Evolutionary conservation across 2,113 vertebrate genomes (phyloP).

Genomic region (Lanius ludovicianus): DNA sequence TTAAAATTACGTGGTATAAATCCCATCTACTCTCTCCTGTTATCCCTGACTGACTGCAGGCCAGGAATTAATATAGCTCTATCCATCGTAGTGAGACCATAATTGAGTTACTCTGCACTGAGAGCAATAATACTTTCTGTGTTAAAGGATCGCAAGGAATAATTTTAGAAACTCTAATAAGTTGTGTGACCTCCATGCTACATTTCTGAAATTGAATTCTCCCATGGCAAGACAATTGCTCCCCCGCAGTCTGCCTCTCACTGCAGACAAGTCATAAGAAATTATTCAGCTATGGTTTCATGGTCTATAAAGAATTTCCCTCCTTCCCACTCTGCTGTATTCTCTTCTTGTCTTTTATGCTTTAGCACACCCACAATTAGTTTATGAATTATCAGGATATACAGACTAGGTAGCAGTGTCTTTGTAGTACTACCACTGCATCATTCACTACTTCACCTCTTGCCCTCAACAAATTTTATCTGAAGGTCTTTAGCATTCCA

Average conservation of each 20-base stretch:
- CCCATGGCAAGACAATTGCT: constrained; percentile 42
- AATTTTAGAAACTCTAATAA: constrained; percentile 65
- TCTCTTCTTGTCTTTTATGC: neutral
- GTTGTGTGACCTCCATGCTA: constrained; percentile 50
- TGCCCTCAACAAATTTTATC: neutral
- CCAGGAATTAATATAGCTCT: constrained; percentile 37
- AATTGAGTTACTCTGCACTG: constrained; percentile 28
- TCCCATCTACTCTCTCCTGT: neutral
- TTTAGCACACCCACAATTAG: neutral
- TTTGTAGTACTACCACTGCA: neutral
- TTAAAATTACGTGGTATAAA: constrained; percentile 9
- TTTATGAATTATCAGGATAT: neutral
- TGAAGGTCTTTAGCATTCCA: neutral
- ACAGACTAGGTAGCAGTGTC: neutral
- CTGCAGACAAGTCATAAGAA: constrained; percentile 13
- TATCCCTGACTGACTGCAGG: constrained; percentile 10
- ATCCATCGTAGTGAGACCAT: neutral
- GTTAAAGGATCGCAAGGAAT: constrained; percentile 43
- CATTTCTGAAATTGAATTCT: constrained; percentile 59
- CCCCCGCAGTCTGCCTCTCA: neutral
- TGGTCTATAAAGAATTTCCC: constrained; percentile 3
- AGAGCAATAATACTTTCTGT: constrained; percentile 43
- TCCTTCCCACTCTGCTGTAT: neutral
- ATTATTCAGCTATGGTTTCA: constrained; percentile 20
- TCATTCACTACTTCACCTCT: neutral